These are phyloP conservation scores for Ceratosolen fusciceps DNA, from an alignment of 1,140 invertebrate genomes.

Conservation along the genomic window DNA sequence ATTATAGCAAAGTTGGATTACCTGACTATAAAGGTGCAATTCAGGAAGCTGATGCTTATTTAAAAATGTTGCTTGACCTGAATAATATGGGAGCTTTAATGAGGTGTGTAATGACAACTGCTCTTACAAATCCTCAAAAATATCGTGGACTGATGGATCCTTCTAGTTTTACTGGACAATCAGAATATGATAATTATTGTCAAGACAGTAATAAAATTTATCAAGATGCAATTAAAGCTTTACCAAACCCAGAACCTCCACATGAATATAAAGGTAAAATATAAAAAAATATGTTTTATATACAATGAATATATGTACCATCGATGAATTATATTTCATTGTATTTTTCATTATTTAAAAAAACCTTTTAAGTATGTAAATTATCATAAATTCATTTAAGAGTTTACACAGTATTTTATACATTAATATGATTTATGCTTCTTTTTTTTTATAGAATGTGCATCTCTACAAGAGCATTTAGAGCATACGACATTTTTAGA, in stretches of 20 bases:
- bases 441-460: conserved; percentile 75
- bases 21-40: conserved; percentile 76
- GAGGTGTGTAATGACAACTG: conserved; percentile 91
- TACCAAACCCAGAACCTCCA: conserved; percentile 86
- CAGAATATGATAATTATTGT: conserved; percentile 82
- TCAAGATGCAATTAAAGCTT: conserved; percentile 82
- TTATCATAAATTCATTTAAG: not conserved
- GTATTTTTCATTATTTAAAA: conserved; percentile 14
- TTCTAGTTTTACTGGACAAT: conserved; percentile 60
- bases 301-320: not conserved
- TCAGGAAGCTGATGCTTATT: conserved; percentile 86
- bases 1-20: conserved; percentile 63
- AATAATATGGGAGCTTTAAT: conserved; percentile 96
- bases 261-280: conserved; percentile 79
- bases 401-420: no score
- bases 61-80: conserved; percentile 91
- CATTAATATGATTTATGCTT: not conserved
- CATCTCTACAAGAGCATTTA: conserved; percentile 84
- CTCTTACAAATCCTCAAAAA: conserved; percentile 86
- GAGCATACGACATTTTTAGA: conserved; percentile 92
- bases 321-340: no score
- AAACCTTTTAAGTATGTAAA: not conserved
- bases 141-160: conserved; percentile 67
- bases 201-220: conserved; percentile 82
- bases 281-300: not conserved